phyloP scores from a whole-genome alignment of 1,140 invertebrate genomes.

The Bradysia coprophila region DNA sequence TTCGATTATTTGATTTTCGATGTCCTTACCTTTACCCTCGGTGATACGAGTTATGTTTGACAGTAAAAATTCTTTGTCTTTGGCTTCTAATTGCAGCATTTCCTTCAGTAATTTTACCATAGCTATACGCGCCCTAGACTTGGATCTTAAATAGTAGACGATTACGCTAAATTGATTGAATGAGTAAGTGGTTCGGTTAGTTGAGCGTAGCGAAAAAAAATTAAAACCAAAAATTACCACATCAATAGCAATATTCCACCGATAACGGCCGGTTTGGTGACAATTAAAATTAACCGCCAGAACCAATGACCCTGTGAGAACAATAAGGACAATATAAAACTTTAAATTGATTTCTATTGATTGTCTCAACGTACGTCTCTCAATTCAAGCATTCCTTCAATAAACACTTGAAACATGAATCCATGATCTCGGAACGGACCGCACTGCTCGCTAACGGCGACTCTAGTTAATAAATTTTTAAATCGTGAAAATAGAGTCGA shows the following conservation, averaged over 20 bases:
- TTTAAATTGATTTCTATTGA: too few species aligned
- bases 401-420: constrained; percentile 28
- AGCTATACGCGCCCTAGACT: constrained; percentile 35
- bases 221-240: constrained; percentile 1
- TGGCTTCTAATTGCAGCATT: constrained; percentile 47
- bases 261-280: constrained; percentile 28
- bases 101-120: constrained; percentile 43
- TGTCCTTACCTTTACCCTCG: constrained; percentile 1
- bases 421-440: constrained; percentile 28
- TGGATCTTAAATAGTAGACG: constrained; percentile 49
- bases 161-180: constrained; percentile 24
- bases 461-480: constrained; percentile 18
- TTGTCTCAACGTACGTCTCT: constrained; percentile 9
- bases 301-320: constrained; percentile 14
- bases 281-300: constrained; percentile 23
- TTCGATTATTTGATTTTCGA: too few species aligned
- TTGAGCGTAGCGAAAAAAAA: not conserved
- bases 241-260: constrained; percentile 28
- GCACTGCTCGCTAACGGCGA: constrained; percentile 23
- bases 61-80: constrained; percentile 59
- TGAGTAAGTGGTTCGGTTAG: not conserved
- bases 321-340: not conserved
- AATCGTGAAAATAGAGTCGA: not conserved
- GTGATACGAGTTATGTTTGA: constrained; percentile 24
- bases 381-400: constrained; percentile 25